These are phyloP conservation scores for Chironomus striatipennis DNA, from an alignment of 1,140 invertebrate genomes.

Conservation along the genomic window DNA sequence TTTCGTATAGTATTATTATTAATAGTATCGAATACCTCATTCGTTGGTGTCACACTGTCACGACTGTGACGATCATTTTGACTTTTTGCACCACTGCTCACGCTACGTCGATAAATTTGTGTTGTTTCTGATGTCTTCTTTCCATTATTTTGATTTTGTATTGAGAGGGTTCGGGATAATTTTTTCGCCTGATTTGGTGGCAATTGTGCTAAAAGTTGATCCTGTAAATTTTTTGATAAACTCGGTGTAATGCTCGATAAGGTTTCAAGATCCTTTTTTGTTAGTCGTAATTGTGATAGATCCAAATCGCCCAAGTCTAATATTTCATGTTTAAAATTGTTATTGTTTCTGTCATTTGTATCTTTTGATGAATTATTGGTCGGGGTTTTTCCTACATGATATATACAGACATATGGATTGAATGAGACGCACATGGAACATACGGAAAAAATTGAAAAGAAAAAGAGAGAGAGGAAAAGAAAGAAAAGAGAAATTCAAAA, in stretches of 20 bases:
- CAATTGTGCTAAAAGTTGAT: constrained; percentile 51
- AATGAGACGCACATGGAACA: no score
- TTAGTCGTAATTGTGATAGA: constrained; percentile 52
- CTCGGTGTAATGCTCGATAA: constrained; percentile 55
- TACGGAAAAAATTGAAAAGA: not conserved
- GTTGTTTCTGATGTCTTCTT: constrained; percentile 26
- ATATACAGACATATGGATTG: no score
- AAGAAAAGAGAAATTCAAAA: not conserved
- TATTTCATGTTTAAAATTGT: constrained; percentile 38
- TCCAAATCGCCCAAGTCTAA: constrained; percentile 55
- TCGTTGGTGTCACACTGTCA: constrained; percentile 32
- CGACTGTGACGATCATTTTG: not conserved
- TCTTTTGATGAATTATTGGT: not conserved
- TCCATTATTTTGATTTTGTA: constrained; percentile 34
- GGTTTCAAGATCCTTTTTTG: constrained; percentile 54
- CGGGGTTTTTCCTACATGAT: no score
- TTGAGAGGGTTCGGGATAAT: constrained; percentile 51
- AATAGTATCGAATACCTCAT: constrained; percentile 38
- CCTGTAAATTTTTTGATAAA: constrained; percentile 52
- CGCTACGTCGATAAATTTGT: constrained; percentile 37
- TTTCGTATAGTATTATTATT: constrained; percentile 25
- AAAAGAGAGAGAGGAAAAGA: not conserved
- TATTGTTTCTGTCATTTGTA: constrained; percentile 12
- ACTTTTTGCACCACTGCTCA: constrained; percentile 33
- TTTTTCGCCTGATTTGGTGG: constrained; percentile 51